Percentiles rank a stretch among this genome's conserved stretches.
These are phyloP conservation scores for Lasioglossum lativentre DNA, from an alignment of 2,888 invertebrate species.

Conservation along the genomic window DNA sequence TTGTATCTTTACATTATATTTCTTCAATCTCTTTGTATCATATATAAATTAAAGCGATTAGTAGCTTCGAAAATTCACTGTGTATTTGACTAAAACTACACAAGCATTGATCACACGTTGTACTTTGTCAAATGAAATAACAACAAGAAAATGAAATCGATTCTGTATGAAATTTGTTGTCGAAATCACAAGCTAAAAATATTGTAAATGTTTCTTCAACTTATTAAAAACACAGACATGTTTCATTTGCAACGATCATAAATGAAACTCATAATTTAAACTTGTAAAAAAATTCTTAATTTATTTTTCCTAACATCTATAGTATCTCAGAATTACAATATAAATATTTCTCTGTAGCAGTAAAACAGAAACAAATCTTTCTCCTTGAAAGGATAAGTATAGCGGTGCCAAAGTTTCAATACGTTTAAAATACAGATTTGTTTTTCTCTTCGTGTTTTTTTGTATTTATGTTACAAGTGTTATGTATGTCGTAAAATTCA, in stretches of 20 bases:
- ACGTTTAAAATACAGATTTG: conserved; percentile 68
- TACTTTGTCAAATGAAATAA: conserved; percentile 42
- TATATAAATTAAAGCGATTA: conserved; percentile 58
- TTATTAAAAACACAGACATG: conserved; percentile 20
- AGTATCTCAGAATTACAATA: conserved; percentile 63
- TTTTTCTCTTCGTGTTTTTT: conserved; percentile 57
- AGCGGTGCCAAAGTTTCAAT: conserved; percentile 62
- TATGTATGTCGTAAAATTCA: conserved; percentile 65
- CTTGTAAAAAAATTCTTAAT: conserved; percentile 67
- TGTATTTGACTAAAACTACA: conserved; percentile 56
- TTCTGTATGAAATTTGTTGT: conserved; percentile 16
- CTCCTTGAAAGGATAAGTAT: conserved; percentile 65
- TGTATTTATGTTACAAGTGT: conserved; percentile 69
- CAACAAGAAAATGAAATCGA: conserved; percentile 46
- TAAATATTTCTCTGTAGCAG: conserved; percentile 58
- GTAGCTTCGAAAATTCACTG: conserved; percentile 46
- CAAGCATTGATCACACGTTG: conserved; percentile 57
- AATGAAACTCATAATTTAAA: conserved; percentile 63
- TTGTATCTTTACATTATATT: conserved; percentile 55
- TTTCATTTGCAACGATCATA: conserved; percentile 35
- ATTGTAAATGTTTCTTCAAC: neutral
- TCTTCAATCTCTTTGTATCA: conserved; percentile 53
- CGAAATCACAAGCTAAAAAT: conserved; percentile 5
- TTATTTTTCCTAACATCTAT: conserved; percentile 63
- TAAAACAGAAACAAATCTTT: conserved; percentile 64